Base-by-base conservation (phyloP, 2,888 invertebrate genomes). In the Coelinius sp. region DNA sequence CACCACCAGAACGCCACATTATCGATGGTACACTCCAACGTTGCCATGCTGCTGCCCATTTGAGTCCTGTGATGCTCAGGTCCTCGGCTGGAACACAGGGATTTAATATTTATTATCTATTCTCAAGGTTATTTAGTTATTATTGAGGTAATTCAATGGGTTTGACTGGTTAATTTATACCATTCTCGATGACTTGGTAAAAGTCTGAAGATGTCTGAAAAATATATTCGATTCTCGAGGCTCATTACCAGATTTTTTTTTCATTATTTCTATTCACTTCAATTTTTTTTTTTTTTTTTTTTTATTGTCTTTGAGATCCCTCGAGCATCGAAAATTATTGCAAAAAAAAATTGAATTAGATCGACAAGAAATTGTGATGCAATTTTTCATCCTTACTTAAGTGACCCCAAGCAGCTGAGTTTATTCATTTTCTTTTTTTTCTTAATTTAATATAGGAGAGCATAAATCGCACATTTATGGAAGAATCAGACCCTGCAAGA, bases 1-100 rank as follows among this genome's bases (percentile, higher is more conserved):
- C 82, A 10, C 81, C 84, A 8, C 87, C 85, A 4, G 87, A 84
- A 73, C 87, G 80, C 87, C 87, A 88, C 87, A 88, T 88, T 76
- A 88, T 88, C 71, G 87, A 87, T 2, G 87, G 87, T 35, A 87
- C 87, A 79, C 85, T 86, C 87, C 87, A 88, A 79, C 87, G 83
- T 70, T 87, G 94, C 93, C 88, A 95, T 89, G 81, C 94, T 90
- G 91, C 88, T 91, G 90, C 82, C 92, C 91, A 88, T 91, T 88
- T 87, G 90, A 90, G 92, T 89, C 86, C 94, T 89, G 91, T 92
- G 90, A 93, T 92, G 89, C 92, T 92, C 88, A 94, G 91, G 91
- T 94, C 94, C 90, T 91, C 90, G 76, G 90, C 90, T 90, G 89
- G 87, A 90, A 90, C 87, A 88, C 83, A 88, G 73, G 79, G 80